Base-by-base conservation (phyloP, 2,797 vertebrate genomes). In the Chiroxiphia lanceolata region DNA sequence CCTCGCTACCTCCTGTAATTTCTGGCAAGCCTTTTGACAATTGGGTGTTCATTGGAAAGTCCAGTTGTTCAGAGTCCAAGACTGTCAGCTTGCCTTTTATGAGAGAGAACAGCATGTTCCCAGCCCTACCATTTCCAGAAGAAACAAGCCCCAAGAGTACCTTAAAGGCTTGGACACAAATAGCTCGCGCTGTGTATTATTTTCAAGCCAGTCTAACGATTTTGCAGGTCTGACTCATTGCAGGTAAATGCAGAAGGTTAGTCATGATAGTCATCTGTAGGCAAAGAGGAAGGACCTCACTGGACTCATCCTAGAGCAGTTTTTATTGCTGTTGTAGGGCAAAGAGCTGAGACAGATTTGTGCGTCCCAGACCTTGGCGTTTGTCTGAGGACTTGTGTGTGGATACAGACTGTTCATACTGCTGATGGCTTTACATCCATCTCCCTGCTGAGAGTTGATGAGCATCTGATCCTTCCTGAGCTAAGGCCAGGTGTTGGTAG, bases 141-240 rank as follows among this genome's bases (percentile, higher is more conserved):
- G 60, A 95, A 96, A 93, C 75, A 80, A 95, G 93, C 83, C 93
- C 90, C 90, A 94, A 34, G 96, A 83, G 91, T 77, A 78, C 75
- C 53, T 76, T 95, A 94, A 91, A 94, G 80, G 60, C 71, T 83
- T 53, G 86, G 51, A 94, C 80, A 77, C 64, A 94, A 94, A 95
- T 84, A 96, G 75, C 57, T 90, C 2, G 2, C 31, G 40, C 84
- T 89, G 71, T 83, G 60, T 89, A 84, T 97, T 91, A 90, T 95
- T 97, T 95, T 95, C 80, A 94, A 87, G 51, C 44, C 64, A 38
- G 67, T 86, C 77, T 94, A 63, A 87, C 83, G 74, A 77, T 94
- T 95, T 89, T 93, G 27, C 61, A 84, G 79, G 61, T 88, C 71
- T 97, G 94, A 94, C 89, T 96, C 93, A 96, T 89, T 72, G 44